phyloP scores from a whole-genome alignment of 2,797 vertebrate genomes.

The Rhinogobio ventralis region DNA sequence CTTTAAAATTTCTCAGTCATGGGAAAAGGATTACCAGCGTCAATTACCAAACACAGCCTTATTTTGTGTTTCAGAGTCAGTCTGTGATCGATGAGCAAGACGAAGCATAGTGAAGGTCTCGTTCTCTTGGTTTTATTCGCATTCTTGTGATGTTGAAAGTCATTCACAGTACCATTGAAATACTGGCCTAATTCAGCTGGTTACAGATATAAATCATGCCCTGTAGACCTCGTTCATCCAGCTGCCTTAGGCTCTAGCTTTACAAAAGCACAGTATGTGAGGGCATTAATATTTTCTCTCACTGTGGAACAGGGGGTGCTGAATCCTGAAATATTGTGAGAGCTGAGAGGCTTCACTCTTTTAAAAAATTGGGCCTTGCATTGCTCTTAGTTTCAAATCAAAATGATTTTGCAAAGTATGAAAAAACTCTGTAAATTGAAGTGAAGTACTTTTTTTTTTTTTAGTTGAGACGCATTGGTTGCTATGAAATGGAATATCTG shows the following conservation, averaged over 20 bases:
- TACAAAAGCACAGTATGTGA: not conserved
- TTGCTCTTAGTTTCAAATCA: not conserved
- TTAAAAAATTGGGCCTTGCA: not conserved
- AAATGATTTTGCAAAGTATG: not conserved
- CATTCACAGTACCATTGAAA: slow-evolving; percentile 7
- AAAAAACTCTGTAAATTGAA: no score
- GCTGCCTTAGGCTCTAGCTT: not conserved
- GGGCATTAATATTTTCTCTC: not conserved
- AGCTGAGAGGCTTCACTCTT: slow-evolving; percentile 1
- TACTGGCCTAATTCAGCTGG: slow-evolving; percentile 17
- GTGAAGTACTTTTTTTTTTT: no score
- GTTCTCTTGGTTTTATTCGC: slow-evolving; percentile 11
- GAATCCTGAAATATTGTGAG: slow-evolving; percentile 25
- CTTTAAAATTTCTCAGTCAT: not conserved
- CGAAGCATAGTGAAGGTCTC: not conserved
- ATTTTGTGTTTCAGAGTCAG: not conserved
- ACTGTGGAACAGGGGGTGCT: not conserved
- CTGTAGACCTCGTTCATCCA: slow-evolving; percentile 18
- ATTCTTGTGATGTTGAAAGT: slow-evolving; percentile 4
- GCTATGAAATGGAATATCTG: no score
- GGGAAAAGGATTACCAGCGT: not conserved
- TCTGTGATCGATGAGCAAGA: not conserved
- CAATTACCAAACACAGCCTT: not conserved
- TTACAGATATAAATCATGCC: slow-evolving; percentile 1
- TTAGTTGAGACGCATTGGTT: no score